Evolutionary conservation across 2,888 invertebrate species (phyloP).

Genomic region (Antheraea assamensis): DNA sequence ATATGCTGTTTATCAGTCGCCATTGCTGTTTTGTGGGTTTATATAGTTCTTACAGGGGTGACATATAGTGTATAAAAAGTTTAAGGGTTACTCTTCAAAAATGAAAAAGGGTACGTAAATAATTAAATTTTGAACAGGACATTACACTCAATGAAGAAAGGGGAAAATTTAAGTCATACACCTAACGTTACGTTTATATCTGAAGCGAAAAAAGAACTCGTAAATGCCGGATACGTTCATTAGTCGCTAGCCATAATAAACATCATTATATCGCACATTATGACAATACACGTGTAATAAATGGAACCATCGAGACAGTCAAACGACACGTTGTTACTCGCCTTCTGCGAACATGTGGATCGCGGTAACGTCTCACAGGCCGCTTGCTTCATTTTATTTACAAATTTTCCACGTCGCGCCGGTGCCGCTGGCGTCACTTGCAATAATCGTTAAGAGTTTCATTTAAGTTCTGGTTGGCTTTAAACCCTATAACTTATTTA

Average conservation of each 20-base stretch:
- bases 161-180: too few relatives aligned
- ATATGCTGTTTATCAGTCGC: too few relatives aligned
- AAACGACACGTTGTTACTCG: slow-evolving; percentile 49
- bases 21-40: too few relatives aligned
- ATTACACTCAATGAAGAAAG: too few relatives aligned
- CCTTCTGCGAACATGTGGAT: slow-evolving; percentile 45
- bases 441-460: neutral
- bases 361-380: slow-evolving; percentile 32
- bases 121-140: too few relatives aligned
- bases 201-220: neutral
- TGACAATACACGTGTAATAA: slow-evolving; percentile 25
- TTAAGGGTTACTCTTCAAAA: too few relatives aligned
- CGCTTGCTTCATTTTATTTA: slow-evolving; percentile 16
- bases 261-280: slow-evolving; percentile 5
- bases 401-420: slow-evolving; percentile 20
- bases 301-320: slow-evolving; percentile 40
- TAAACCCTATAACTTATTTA: neutral
- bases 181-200: neutral
- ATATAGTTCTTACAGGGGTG: too few relatives aligned
- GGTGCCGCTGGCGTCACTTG: neutral
- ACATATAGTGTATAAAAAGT: too few relatives aligned
- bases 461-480: neutral
- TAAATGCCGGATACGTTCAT: neutral
- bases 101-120: too few relatives aligned
- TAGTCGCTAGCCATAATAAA: slow-evolving; percentile 3